These are phyloP conservation scores for Percina caprodes DNA, from an alignment of 2,113 vertebrate genomes.

Conservation along the genomic window DNA sequence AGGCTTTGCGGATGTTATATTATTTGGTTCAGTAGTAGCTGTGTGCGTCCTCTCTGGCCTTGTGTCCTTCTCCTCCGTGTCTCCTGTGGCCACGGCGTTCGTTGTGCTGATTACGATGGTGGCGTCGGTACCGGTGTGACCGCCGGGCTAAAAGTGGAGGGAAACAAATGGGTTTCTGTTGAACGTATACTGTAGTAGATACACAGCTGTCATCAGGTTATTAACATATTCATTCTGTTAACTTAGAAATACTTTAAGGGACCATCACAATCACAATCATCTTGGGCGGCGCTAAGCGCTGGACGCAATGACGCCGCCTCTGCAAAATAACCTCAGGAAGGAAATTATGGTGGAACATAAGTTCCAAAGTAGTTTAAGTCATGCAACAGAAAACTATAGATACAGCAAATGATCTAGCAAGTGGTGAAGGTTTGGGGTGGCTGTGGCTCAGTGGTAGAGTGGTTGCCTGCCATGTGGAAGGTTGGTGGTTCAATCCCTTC, in stretches of 20 bases:
- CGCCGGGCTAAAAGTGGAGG: constrained; percentile 84
- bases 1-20: constrained; percentile 60
- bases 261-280: too few species aligned
- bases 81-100: constrained; percentile 88
- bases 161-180: not conserved
- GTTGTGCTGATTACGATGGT: constrained; percentile 86
- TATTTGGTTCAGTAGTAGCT: constrained; percentile 82
- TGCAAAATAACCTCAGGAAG: too few species aligned
- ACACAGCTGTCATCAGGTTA: not conserved
- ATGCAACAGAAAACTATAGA: too few species aligned
- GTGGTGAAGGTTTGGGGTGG: too few species aligned
- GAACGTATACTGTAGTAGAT: not conserved
- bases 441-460: too few species aligned
- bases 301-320: too few species aligned
- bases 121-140: constrained; percentile 89
- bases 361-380: too few species aligned
- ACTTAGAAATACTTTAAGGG: not conserved
- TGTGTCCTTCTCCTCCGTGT: constrained; percentile 81
- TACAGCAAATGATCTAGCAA: too few species aligned
- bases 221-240: not conserved
- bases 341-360: too few species aligned
- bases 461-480: too few species aligned
- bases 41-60: constrained; percentile 78
- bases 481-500: too few species aligned
- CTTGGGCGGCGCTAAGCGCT: too few species aligned